Evolutionary conservation across 2,888 invertebrate genomes (phyloP).

Genomic region (Dynastes tityus): DNA sequence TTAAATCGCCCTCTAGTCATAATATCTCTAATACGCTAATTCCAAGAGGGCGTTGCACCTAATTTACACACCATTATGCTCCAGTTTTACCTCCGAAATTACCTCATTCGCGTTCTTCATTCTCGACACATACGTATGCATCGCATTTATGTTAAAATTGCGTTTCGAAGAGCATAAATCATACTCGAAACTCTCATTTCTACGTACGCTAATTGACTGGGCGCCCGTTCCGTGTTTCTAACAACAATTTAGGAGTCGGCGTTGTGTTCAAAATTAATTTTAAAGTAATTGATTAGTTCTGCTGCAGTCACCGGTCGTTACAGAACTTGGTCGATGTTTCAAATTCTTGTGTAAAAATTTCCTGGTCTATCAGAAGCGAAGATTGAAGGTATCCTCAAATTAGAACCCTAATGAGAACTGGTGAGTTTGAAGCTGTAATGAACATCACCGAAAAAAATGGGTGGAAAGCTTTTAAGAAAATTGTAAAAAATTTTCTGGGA

Average conservation of each 20-base stretch:
- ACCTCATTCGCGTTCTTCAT: neutral
- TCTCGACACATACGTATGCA: neutral
- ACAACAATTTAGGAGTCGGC: neutral
- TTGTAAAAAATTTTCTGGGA: no score
- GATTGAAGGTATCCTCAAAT: no score
- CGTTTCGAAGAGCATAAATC: neutral
- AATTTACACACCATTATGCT: constrained; percentile 3
- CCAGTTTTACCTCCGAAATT: constrained; percentile 11
- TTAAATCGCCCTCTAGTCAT: neutral
- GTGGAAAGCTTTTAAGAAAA: no score
- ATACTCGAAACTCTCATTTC: constrained; percentile 6
- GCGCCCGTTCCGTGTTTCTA: neutral
- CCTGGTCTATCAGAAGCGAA: no score
- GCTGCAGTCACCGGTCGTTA: constrained; percentile 6
- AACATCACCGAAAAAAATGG: no score
- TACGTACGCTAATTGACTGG: constrained; percentile 12
- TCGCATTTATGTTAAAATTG: neutral
- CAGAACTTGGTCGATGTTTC: neutral
- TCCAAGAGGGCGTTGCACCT: constrained; percentile 9
- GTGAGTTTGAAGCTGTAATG: no score
- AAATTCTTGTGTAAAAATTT: no score
- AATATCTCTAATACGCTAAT: neutral
- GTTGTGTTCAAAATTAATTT: neutral
- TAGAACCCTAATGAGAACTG: no score
- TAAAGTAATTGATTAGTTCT: constrained; percentile 8